Evolutionary conservation across 2,113 vertebrate genomes (phyloP).

Genomic region (Mustela nigripes): DNA sequence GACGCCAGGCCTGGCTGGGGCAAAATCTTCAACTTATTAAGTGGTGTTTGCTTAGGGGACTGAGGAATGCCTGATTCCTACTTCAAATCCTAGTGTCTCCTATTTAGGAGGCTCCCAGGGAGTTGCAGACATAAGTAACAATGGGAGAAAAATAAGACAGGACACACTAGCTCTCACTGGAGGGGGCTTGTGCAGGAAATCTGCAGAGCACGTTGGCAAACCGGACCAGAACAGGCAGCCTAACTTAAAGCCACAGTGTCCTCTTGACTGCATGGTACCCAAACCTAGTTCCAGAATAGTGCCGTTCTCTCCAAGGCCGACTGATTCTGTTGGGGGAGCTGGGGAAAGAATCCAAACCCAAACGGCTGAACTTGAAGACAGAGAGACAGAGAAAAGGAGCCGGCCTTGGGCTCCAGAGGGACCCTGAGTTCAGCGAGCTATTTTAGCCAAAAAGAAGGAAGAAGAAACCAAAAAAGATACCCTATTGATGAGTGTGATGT

Average conservation of each 20-base stretch:
- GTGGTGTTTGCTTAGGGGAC: background rate
- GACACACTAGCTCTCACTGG: background rate
- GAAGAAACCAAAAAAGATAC: no score
- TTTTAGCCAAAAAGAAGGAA: background rate
- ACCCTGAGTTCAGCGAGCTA: background rate
- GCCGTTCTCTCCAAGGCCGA: background rate
- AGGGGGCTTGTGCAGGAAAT: background rate
- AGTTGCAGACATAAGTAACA: background rate
- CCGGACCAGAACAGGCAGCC: background rate
- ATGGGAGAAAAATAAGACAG: background rate
- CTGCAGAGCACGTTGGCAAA: background rate
- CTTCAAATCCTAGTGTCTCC: background rate
- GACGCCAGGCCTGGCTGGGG: background rate
- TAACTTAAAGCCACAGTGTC: background rate
- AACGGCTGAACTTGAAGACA: background rate
- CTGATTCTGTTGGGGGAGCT: no score
- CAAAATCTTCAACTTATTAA: background rate
- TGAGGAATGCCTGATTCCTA: background rate
- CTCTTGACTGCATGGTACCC: background rate
- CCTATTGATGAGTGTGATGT: fast-evolving
- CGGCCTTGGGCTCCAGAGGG: background rate
- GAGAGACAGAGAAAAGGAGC: background rate
- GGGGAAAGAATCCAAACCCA: background rate
- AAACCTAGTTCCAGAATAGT: background rate
- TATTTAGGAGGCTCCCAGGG: background rate